Evolutionary conservation across 1,140 invertebrate species (phyloP).

Genomic region (Olivierus martensii): DNA sequence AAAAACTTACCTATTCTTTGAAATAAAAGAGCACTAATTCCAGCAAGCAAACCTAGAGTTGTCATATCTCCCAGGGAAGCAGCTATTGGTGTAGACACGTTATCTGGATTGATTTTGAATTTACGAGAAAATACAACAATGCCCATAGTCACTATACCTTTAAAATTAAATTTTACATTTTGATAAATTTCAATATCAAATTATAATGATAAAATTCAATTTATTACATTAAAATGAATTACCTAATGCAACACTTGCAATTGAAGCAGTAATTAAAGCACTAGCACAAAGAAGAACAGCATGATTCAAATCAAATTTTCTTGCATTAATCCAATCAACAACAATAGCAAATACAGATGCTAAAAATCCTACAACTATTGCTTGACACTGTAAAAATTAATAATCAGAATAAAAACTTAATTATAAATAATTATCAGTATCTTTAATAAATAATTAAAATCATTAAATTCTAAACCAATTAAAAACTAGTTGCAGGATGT

Average conservation of each 20-base stretch:
- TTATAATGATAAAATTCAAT: constrained; percentile 5
- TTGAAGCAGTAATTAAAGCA: constrained; percentile 74
- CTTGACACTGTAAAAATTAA: constrained; percentile 88
- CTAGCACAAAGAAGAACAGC: constrained; percentile 71
- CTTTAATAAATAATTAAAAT: too few species aligned
- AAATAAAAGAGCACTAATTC: constrained; percentile 21
- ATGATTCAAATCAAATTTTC: constrained; percentile 45
- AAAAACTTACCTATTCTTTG: too few species aligned
- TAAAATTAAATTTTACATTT: constrained; percentile 1
- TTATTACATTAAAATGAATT: constrained; percentile 11
- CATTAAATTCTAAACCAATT: too few species aligned
- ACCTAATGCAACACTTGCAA: constrained; percentile 46
- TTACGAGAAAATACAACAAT: constrained; percentile 23
- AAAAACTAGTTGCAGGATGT: too few species aligned
- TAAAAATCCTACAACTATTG: constrained; percentile 80
- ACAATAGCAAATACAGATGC: constrained; percentile 71
- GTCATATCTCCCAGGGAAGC: constrained; percentile 41
- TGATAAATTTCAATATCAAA: not conserved
- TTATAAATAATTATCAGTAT: too few species aligned
- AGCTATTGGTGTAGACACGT: constrained; percentile 45
- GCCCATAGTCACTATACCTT: constrained; percentile 33
- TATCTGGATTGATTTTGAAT: constrained; percentile 42
- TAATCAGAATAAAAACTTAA: too few species aligned
- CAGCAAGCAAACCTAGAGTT: constrained; percentile 33
- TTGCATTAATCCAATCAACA: constrained; percentile 65